These are phyloP conservation scores for Athalia rosae DNA, from an alignment of 2,888 invertebrate species.

Conservation along the genomic window DNA sequence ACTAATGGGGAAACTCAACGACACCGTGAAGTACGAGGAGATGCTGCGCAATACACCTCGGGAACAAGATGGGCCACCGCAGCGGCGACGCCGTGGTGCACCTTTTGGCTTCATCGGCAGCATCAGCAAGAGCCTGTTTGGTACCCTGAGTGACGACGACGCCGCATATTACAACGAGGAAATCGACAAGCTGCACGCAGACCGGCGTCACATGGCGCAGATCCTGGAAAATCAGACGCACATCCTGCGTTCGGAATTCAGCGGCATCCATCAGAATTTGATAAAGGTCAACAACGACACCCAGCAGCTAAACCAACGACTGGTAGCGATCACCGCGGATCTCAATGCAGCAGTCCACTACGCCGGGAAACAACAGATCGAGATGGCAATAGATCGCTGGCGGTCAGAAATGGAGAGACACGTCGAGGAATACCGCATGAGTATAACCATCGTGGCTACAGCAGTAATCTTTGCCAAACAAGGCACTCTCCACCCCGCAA, in stretches of 20 bases:
- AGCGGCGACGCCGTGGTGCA: background rate
- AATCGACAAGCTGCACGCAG: too few relatives aligned
- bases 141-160: too few relatives aligned
- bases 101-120: constrained; percentile 2
- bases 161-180: too few relatives aligned
- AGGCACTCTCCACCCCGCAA: background rate
- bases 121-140: too few relatives aligned
- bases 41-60: background rate
- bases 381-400: background rate
- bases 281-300: background rate
- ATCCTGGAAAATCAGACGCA: too few relatives aligned
- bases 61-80: background rate
- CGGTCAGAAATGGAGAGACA: background rate
- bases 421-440: constrained; percentile 10
- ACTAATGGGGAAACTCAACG: background rate
- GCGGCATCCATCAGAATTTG: constrained; percentile 1
- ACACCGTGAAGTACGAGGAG: background rate
- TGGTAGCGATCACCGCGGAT: background rate
- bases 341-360: background rate
- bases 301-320: too few relatives aligned
- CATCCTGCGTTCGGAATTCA: background rate
- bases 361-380: background rate
- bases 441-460: background rate
- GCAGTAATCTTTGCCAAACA: background rate
- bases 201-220: too few relatives aligned